Conservation (phyloP, 2,113 vertebrate genomes). For the Nyctibius bracteatus region DNA sequence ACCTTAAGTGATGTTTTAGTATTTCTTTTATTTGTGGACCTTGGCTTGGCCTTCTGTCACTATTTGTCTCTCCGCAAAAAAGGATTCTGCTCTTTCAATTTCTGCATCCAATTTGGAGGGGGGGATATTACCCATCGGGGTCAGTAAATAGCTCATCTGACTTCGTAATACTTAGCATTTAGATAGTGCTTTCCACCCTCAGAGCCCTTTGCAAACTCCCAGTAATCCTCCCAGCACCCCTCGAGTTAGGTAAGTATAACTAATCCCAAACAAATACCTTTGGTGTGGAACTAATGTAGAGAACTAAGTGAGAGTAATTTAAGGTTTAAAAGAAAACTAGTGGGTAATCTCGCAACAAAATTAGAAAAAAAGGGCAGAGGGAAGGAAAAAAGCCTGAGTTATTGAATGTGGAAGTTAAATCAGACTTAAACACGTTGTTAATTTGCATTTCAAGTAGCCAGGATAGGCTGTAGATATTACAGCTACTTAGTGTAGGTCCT, state of each 20-base stretch:
- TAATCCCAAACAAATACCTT: constrained; percentile 65
- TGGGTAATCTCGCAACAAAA: background rate
- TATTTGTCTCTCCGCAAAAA: constrained; percentile 51
- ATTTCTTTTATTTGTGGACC: constrained; percentile 62
- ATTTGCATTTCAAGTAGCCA: constrained; percentile 38
- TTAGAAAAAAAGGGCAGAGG: background rate
- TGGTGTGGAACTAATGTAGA: constrained; percentile 38
- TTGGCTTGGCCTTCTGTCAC: constrained; percentile 48
- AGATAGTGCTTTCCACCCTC: constrained; percentile 44
- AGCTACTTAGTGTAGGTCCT: background rate
- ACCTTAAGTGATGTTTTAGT: constrained; percentile 46
- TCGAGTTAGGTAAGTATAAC: constrained; percentile 38
- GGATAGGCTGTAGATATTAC: background rate
- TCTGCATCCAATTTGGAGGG: background rate
- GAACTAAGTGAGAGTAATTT: constrained; percentile 45
- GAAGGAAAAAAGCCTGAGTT: background rate
- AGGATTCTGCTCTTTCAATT: constrained; percentile 49
- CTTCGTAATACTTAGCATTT: constrained; percentile 61
- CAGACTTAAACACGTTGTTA: background rate
- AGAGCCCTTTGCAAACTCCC: constrained; percentile 55
- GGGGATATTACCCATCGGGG: constrained; percentile 3
- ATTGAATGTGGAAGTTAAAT: constrained; percentile 19
- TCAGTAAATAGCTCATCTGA: constrained; percentile 65
- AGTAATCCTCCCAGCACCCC: constrained; percentile 35
- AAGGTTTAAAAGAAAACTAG: constrained; percentile 43